A percentile compares a stretch with the other conserved stretches of the same genome.
These are phyloP conservation scores for Irena cyanogastra DNA, from an alignment of 2,113 vertebrate species.

Conservation along the genomic window DNA sequence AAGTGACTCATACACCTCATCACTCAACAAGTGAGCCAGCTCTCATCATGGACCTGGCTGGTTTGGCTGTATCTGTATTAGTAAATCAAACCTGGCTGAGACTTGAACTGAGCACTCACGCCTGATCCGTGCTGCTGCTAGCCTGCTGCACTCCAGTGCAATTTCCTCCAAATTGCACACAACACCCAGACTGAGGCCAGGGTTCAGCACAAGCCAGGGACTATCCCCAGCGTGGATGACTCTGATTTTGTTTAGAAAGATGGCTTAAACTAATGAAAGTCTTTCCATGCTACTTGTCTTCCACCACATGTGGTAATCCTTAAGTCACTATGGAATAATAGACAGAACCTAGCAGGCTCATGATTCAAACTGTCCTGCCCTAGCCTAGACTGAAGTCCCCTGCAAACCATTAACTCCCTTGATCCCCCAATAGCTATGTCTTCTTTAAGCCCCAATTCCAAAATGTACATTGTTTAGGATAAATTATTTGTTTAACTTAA, in stretches of 20 bases:
- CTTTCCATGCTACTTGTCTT: background rate
- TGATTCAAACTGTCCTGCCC: background rate
- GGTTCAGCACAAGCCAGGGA: background rate
- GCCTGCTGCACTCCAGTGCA: background rate
- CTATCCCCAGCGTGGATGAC: background rate
- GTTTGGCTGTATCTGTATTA: background rate
- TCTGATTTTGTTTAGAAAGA: background rate
- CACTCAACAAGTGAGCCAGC: background rate
- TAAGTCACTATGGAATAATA: background rate
- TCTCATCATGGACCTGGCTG: background rate
- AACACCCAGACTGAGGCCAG: background rate
- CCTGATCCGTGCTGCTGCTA: background rate
- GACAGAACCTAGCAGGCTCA: background rate
- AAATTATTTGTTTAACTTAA: background rate
- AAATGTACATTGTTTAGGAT: background rate
- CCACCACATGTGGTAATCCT: background rate
- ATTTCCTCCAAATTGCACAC: background rate
- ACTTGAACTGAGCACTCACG: fast-evolving
- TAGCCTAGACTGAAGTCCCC: background rate
- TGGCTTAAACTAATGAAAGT: background rate
- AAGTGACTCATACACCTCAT: background rate
- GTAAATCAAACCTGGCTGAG: background rate
- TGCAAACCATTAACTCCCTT: background rate
- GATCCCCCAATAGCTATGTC: background rate
- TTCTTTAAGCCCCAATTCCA: background rate